These are phyloP conservation scores for Chromobotia macracanthus DNA, from an alignment of 2,797 vertebrate species.

Conservation along the genomic window DNA sequence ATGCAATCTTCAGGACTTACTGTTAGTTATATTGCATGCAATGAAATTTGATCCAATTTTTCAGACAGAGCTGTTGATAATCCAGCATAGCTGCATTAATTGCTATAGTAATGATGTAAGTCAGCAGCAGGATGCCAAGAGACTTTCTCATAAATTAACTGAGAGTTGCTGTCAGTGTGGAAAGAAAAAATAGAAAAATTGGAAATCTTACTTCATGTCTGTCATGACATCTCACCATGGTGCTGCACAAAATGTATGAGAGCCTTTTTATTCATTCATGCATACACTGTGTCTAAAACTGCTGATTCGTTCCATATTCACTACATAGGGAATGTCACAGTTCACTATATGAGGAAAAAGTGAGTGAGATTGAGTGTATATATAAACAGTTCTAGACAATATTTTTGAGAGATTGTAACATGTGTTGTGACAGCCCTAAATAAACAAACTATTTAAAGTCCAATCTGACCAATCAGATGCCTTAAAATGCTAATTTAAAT, in stretches of 20 bases:
- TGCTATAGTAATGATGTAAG: background rate
- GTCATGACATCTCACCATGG: background rate
- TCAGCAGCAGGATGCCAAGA: background rate
- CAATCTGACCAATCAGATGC: background rate
- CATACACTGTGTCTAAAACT: background rate
- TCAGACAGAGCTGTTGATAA: background rate
- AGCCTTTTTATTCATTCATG: background rate
- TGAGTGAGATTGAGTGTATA: background rate
- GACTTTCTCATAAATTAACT: background rate
- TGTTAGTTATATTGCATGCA: background rate
- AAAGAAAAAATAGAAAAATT: background rate
- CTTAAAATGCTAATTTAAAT: background rate
- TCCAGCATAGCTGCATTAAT: background rate
- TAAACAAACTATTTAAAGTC: too few species aligned
- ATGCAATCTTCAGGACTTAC: background rate
- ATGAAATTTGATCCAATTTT: background rate
- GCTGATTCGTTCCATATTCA: background rate
- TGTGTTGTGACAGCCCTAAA: too few species aligned
- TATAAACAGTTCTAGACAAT: too few species aligned
- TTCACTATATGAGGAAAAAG: background rate
- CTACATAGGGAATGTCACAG: background rate
- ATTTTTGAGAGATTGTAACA: too few species aligned
- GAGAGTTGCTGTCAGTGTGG: background rate
- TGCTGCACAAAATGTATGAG: background rate
- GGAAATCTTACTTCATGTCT: background rate